Conservation (phyloP, 2,888 invertebrate species). For the Pheosia gnoma region DNA sequence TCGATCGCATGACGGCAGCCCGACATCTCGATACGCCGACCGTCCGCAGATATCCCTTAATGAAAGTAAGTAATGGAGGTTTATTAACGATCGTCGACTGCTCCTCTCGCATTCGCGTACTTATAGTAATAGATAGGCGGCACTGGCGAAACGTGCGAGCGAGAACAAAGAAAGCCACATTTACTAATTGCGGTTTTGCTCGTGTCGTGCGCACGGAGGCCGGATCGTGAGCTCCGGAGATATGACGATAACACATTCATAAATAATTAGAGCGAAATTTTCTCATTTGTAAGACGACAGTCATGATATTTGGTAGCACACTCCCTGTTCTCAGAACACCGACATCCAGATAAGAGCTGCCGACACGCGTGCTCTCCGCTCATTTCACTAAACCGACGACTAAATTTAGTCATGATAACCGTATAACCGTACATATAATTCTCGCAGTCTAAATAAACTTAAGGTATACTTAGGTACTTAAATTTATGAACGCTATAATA, state of each 20-base stretch:
- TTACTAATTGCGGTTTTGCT: slow-evolving; percentile 84
- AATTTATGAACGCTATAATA: no score
- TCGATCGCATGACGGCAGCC: slow-evolving; percentile 76
- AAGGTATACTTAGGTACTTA: no score
- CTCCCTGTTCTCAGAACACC: slow-evolving; percentile 76
- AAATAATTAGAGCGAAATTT: slow-evolving; percentile 85
- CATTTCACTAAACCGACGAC: slow-evolving; percentile 61
- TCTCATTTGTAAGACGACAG: slow-evolving; percentile 84
- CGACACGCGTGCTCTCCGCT: slow-evolving; percentile 76
- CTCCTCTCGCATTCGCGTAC: slow-evolving; percentile 65
- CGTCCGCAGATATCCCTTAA: slow-evolving; percentile 80
- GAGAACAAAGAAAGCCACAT: slow-evolving; percentile 84
- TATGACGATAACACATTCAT: slow-evolving; percentile 85
- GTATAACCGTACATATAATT: neutral
- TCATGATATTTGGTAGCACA: slow-evolving; percentile 82
- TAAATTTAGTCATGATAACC: slow-evolving; percentile 38
- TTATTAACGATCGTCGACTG: slow-evolving; percentile 78
- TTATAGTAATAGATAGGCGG: slow-evolving; percentile 73
- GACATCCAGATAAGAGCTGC: slow-evolving; percentile 75
- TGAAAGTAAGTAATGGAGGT: slow-evolving; percentile 84
- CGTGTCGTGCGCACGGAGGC: slow-evolving; percentile 82
- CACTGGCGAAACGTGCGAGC: slow-evolving; percentile 76
- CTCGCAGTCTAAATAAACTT: no score
- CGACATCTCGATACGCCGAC: slow-evolving; percentile 79
- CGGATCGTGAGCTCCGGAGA: slow-evolving; percentile 81